phyloP scores from a whole-genome alignment of 1,140 invertebrate genomes.

The silkworm (Bombyx mori) region DNA sequence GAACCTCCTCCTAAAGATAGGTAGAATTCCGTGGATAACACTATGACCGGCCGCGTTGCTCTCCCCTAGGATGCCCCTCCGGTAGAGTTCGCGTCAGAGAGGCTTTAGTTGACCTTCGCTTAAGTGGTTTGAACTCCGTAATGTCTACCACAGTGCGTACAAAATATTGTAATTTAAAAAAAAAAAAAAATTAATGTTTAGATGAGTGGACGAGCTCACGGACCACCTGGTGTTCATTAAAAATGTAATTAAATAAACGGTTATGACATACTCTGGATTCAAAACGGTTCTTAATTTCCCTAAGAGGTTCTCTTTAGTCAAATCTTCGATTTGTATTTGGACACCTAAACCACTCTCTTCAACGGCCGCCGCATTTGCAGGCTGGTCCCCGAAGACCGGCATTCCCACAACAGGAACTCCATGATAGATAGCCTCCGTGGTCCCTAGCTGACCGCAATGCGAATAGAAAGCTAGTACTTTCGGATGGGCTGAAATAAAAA shows the following conservation, averaged over 20 bases:
- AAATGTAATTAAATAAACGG: neutral
- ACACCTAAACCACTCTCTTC: conserved; percentile 75
- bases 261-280: conserved; percentile 69
- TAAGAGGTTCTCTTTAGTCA: conserved; percentile 72
- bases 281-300: conserved; percentile 70
- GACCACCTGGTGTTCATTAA: neutral
- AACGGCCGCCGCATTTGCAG: conserved; percentile 72
- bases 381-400: conserved; percentile 82
- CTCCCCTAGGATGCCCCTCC: too few species aligned
- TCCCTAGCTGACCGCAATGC: conserved; percentile 82
- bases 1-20: too few species aligned
- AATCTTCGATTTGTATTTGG: conserved; percentile 70
- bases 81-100: too few species aligned
- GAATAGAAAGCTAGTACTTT: conserved; percentile 80
- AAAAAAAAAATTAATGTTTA: neutral
- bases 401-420: conserved; percentile 82
- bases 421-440: conserved; percentile 80
- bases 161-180: conserved; percentile 1
- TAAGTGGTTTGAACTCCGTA: too few species aligned
- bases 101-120: too few species aligned
- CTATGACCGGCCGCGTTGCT: too few species aligned
- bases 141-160: neutral
- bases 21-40: too few species aligned
- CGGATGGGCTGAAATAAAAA: conserved; percentile 73
- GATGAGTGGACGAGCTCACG: neutral